Evolutionary conservation across 1,140 invertebrate species (phyloP), one percentile per base, ranked within the genome.

Genomic region (Drosophila repleta): DNA sequence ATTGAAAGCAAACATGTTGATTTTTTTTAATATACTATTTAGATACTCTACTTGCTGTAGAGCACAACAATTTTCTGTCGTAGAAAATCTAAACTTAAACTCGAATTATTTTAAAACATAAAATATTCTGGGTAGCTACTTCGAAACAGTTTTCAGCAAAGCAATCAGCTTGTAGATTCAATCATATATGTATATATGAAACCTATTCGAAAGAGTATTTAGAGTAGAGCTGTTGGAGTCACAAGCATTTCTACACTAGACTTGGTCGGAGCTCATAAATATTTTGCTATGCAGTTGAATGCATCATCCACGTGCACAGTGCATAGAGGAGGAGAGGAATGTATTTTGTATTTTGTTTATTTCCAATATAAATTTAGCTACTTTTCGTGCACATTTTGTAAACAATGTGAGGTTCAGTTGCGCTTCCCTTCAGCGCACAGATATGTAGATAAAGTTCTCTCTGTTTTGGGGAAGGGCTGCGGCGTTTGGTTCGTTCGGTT

Each of bases 351-450:
- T 46, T 46, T 46, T 87, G 83, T 82, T 87, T 88, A 82, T 87
- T 87, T 87, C 83, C 74, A 69, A 75, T 82, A 87, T 88, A 88
- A 87, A 88, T 82, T 87, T 87, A 87, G 82, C 85, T 88, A 87
- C 82, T 13, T 88, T 87, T 85, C 85, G 81, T 80, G 81, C 74
- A 85, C 77, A 77, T 64, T 65, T 69, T 67, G 67, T 87, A 87
- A 87, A 87, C 82, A 87, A 49, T 39, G 43, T 32, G 0, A 0
- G 3, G 21, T 45, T 66, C 20, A 45, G 13, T 11, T 75, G 43
- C 45, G 29, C 11, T 21, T 32, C 29, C 29, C 55, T 74, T 3
- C n/a, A 43, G 41, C 48, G 43, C 49, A 37, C 43, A 56, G 65
- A 35, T 35, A 35, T 13, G 7, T 7, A 43, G 48, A 55, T 71